A percentile compares a stretch with the other conserved stretches of the same genome.
These are phyloP conservation scores for Leptopterna dolabrata DNA, from an alignment of 2,888 invertebrate species.

Conservation along the genomic window DNA sequence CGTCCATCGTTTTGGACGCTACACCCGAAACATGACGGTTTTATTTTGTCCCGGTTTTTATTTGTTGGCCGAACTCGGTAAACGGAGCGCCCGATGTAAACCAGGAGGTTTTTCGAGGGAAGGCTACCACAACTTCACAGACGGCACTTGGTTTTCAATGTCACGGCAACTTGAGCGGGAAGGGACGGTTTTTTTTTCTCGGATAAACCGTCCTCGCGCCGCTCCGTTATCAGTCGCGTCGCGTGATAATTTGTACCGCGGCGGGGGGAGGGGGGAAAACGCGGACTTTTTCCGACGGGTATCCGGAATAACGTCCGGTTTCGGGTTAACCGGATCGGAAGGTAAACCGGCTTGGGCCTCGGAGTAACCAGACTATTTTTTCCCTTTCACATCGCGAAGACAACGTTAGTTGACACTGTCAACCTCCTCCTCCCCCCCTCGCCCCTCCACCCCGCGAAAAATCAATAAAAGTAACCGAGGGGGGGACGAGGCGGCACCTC, in stretches of 20 bases:
- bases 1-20: slow-evolving; percentile 67
- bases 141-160: slow-evolving; percentile 37
- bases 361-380: slow-evolving; percentile 52
- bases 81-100: not conserved
- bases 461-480: slow-evolving; percentile 70
- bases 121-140: slow-evolving; percentile 9
- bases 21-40: slow-evolving; percentile 62
- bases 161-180: not conserved
- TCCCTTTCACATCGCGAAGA: slow-evolving; percentile 69
- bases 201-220: too few species aligned
- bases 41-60: not conserved
- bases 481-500: not conserved
- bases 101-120: not conserved
- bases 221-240: too few species aligned
- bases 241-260: too few species aligned
- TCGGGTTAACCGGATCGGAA: not conserved
- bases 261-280: too few species aligned
- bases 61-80: not conserved
- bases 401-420: slow-evolving; percentile 74
- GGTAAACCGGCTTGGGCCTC: not conserved
- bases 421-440: slow-evolving; percentile 67
- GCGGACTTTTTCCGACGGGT: too few species aligned
- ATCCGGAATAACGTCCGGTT: too few species aligned
- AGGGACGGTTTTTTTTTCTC: not conserved
- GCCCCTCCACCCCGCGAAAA: slow-evolving; percentile 66